These are phyloP conservation scores for Ptilorrhoa leucosticta DNA, from an alignment of 2,113 vertebrate species.

Conservation along the genomic window DNA sequence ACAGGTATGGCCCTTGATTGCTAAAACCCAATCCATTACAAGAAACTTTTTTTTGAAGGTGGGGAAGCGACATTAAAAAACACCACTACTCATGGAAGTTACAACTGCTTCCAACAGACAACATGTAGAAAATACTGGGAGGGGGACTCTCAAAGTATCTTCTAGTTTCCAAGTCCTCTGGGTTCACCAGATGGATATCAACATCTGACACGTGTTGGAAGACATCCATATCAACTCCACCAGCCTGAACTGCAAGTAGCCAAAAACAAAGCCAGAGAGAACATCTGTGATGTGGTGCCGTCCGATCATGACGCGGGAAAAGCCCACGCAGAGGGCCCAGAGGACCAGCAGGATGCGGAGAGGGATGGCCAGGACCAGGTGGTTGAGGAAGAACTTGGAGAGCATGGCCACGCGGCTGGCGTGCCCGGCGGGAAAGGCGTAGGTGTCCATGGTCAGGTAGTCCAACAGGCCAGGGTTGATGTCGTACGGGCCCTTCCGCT, in stretches of 20 bases:
- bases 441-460: conserved; percentile 90
- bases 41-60: neutral
- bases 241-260: conserved; percentile 89
- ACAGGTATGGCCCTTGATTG: neutral
- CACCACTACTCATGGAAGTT: neutral
- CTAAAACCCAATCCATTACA: neutral
- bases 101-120: conserved; percentile 1
- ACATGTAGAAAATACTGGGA: neutral
- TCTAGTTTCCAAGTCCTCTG: neutral
- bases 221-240: conserved; percentile 95
- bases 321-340: conserved; percentile 90
- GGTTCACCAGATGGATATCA: conserved; percentile 87
- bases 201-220: conserved; percentile 89
- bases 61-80: conserved; percentile 44
- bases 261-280: conserved; percentile 86
- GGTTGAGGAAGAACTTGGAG: conserved; percentile 93
- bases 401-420: conserved; percentile 94
- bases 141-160: neutral
- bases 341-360: conserved; percentile 89
- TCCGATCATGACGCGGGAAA: conserved; percentile 90
- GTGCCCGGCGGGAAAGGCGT: conserved; percentile 89
- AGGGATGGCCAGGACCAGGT: conserved; percentile 92
- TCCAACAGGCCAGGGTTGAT: conserved; percentile 85
- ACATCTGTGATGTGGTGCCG: conserved; percentile 92
- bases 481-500: conserved; percentile 87